Evolutionary conservation across 2,113 vertebrate species (phyloP).

Genomic region (Psammodynastes pulverulentus): DNA sequence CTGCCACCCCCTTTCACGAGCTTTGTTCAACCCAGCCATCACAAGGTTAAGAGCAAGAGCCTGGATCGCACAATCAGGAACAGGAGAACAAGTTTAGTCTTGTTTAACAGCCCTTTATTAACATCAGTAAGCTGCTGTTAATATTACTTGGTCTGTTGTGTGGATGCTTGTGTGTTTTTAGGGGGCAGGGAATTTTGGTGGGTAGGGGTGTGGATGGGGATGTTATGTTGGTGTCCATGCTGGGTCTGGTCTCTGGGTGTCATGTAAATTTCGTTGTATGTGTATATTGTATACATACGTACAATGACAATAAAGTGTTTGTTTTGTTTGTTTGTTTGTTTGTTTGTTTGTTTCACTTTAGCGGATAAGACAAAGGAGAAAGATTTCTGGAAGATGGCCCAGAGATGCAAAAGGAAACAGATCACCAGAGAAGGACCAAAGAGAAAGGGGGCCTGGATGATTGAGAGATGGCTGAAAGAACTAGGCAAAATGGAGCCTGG

Average conservation of each 20-base stretch:
- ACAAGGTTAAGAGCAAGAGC: background rate
- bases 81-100: background rate
- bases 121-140: too few species aligned
- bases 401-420: background rate
- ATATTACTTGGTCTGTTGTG: too few species aligned
- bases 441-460: background rate
- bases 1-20: background rate
- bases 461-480: background rate
- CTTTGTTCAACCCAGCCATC: background rate
- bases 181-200: too few species aligned
- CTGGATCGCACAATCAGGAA: background rate
- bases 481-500: background rate
- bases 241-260: too few species aligned
- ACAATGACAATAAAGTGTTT: too few species aligned
- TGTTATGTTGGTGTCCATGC: too few species aligned
- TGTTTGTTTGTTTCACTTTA: too few species aligned
- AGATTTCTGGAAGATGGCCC: background rate
- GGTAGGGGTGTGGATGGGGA: too few species aligned
- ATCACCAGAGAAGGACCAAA: background rate
- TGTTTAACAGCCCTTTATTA: background rate
- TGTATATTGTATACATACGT: too few species aligned
- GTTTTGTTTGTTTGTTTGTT: too few species aligned
- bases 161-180: too few species aligned
- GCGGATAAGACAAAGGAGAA: background rate
- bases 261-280: too few species aligned